phyloP scores from a whole-genome alignment of 37 sponge, comb jelly and placozoan genomes.

The Halichondria panicea region DNA sequence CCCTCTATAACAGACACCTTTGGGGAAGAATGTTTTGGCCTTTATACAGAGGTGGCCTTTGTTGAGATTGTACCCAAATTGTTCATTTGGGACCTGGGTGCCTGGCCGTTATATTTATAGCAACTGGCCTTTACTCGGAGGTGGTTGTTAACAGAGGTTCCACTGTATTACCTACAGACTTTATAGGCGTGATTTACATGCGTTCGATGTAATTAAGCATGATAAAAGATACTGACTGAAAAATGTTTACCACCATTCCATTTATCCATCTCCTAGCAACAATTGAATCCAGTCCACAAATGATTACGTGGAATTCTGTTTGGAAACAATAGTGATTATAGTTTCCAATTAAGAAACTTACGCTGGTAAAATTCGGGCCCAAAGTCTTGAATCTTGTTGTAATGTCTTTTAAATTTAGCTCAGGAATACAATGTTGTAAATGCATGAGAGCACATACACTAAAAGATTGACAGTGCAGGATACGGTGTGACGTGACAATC shows the following conservation, averaged over 20 bases:
- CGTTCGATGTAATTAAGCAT: too few species aligned
- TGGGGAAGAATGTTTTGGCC: too few species aligned
- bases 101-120: too few species aligned
- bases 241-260: conserved; percentile 88
- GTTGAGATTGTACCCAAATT: too few species aligned
- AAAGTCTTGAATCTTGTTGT: conserved; percentile 89
- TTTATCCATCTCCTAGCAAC: conserved; percentile 96
- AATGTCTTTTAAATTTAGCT: conserved; percentile 50
- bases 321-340: neutral
- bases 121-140: too few species aligned
- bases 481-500: conserved; percentile 81
- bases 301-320: conserved; percentile 83
- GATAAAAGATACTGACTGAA: too few species aligned
- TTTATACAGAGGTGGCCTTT: too few species aligned
- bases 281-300: conserved; percentile 95
- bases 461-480: conserved; percentile 27
- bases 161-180: too few species aligned
- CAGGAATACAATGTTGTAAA: neutral
- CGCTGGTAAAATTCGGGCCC: conserved; percentile 83
- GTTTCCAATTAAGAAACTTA: conserved; percentile 10
- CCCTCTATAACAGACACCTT: too few species aligned
- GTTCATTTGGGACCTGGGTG: too few species aligned
- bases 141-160: too few species aligned
- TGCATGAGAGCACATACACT: neutral
- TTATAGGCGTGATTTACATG: too few species aligned